A percentile compares a stretch with the other conserved stretches of the same genome.
Evolutionary conservation across 2,888 invertebrate species (phyloP).

Genomic region (Ephialtes manifestator): DNA sequence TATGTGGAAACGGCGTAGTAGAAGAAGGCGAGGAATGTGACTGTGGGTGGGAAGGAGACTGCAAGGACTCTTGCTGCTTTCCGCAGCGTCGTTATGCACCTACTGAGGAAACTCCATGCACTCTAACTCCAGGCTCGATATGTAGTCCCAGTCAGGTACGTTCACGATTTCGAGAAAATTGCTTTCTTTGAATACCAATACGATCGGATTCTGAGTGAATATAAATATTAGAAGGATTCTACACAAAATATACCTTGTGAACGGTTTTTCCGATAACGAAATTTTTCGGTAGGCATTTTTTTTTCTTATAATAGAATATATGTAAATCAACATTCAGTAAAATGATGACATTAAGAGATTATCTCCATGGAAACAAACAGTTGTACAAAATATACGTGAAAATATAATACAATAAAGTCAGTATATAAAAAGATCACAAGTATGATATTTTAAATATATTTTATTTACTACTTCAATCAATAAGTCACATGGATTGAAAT

Average conservation of each 20-base stretch:
- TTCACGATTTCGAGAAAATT: constrained; percentile 47
- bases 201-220: not conserved
- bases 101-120: constrained; percentile 93
- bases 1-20: constrained; percentile 99
- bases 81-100: constrained; percentile 95
- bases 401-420: no score
- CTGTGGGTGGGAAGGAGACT: constrained; percentile 99
- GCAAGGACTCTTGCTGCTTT: constrained; percentile 96
- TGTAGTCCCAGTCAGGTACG: constrained; percentile 94
- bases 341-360: not conserved
- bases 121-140: constrained; percentile 92
- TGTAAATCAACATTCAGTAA: not conserved
- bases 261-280: not conserved
- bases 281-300: not conserved
- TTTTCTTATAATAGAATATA: not conserved
- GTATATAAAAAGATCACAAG: no score
- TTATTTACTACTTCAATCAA: no score
- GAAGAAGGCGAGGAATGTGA: constrained; percentile 99
- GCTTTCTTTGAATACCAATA: not conserved
- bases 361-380: no score
- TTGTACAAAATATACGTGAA: no score
- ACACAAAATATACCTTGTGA: not conserved
- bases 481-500: no score
- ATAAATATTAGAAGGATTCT: not conserved
- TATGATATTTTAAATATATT: no score